A percentile compares a stretch with the other conserved stretches of the same genome.
Evolutionary conservation across 2,888 invertebrate genomes (phyloP).

Genomic region (Metacarcinus magister): DNA sequence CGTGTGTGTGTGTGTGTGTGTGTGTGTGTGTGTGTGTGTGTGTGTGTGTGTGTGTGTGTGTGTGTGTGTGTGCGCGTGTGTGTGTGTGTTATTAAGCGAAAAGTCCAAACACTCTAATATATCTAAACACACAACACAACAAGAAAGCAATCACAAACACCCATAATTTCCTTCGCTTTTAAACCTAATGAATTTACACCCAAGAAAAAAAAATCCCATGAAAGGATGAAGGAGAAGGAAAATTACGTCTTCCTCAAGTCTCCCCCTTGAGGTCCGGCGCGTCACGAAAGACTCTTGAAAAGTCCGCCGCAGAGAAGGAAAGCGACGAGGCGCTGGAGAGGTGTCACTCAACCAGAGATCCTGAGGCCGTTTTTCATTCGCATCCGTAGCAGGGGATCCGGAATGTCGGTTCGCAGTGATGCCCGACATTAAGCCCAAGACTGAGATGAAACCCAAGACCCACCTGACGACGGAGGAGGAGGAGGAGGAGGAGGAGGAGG

Average conservation of each 20-base stretch:
- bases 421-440: constrained; percentile 62
- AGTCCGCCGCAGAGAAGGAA: neutral
- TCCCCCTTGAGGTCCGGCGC: neutral
- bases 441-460: constrained; percentile 59
- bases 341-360: constrained; percentile 59
- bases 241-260: neutral
- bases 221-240: neutral
- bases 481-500: neutral
- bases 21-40: constrained; percentile 64
- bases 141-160: neutral
- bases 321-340: constrained; percentile 54
- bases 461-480: neutral
- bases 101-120: neutral
- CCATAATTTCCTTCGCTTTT: neutral
- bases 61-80: neutral
- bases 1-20: constrained; percentile 59
- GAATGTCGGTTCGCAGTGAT: constrained; percentile 57
- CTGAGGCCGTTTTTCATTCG: constrained; percentile 61
- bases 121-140: neutral
- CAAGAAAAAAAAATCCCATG: neutral
- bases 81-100: neutral
- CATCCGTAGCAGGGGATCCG: constrained; percentile 63
- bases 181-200: neutral
- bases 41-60: neutral
- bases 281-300: neutral